Evolutionary conservation across 2,797 vertebrate genomes (phyloP), one percentile per base, ranked within the genome.

Genomic region (Mormyrus proboscirostris): DNA sequence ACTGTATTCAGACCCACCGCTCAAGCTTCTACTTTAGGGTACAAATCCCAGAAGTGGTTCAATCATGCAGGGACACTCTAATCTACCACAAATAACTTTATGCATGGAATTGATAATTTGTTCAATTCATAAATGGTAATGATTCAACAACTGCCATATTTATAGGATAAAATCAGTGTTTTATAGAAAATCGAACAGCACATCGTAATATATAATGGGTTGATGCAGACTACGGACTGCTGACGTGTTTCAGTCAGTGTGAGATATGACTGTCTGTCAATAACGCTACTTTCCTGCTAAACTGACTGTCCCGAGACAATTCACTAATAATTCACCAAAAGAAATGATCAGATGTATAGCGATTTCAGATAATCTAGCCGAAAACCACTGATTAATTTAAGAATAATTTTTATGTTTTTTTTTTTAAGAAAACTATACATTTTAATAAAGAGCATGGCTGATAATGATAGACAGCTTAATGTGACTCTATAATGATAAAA

Each of bases 371-470:
- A 69, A 69, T 69, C 10, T 69, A 69, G 62, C 25, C 0, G 25
- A 10, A 69, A 33, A 69, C 62, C 62, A 69, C 33, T 33, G 3
- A 95, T 95, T 95, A 95, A 93, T 94, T 94, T 95, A 33, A 55
- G 94, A 94, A 95, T 95, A 91, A 91, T 93, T 93, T 92, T 95
- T 94, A 94, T 95, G 95, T 94, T 94, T 95, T 95, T 95, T 94
- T 53, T 57, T 94, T 95, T 95, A 95, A 95, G 95, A 95, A 96
- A 96, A 96, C 94, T 93, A 96, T 96, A 96, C 95, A 96, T 96
- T 95, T 94, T 94, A 96, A 93, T 95, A 96, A 94, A 94, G 95
- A 95, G 95, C 94, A 94, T 95, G 95, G 94, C 95, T 95, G 94
- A 95, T 94, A 94, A 94, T 95, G 41, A 83, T 62, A 16, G 38